Conservation (phyloP, 37 sponge, comb jelly and placozoan genomes). For the Bolinopsis microptera region DNA sequence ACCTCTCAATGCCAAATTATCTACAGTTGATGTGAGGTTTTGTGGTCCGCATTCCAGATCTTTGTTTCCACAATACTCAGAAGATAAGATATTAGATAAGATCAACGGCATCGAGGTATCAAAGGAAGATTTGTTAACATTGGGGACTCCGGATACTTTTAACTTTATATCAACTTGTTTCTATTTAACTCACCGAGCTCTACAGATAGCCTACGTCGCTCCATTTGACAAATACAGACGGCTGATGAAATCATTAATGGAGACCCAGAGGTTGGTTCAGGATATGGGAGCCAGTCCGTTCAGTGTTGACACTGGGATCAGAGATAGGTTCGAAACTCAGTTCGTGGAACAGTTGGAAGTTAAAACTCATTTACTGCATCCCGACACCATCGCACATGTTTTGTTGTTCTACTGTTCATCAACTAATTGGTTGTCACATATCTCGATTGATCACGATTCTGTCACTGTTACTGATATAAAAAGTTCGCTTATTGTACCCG, state of each 20-base stretch:
- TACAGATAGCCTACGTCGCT: slow-evolving; percentile 2
- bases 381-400: not conserved
- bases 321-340: slow-evolving; percentile 34
- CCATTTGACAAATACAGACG: slow-evolving; percentile 45
- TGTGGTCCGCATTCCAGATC: slow-evolving; percentile 12
- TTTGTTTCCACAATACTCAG: not conserved
- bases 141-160: not conserved
- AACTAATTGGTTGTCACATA: not conserved
- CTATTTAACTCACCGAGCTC: not conserved
- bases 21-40: slow-evolving; percentile 6
- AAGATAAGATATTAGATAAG: slow-evolving; percentile 15
- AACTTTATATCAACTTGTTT: slow-evolving; percentile 44
- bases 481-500: not conserved
- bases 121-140: not conserved
- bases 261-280: slow-evolving; percentile 4
- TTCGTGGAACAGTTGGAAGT: slow-evolving; percentile 51
- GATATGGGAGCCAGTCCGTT: not conserved
- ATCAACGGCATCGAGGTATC: not conserved
- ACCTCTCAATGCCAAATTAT: not conserved
- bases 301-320: not conserved
- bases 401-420: slow-evolving; percentile 18
- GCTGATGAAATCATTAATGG: slow-evolving; percentile 41
- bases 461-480: not conserved
- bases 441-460: not conserved
- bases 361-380: not conserved